Evolutionary conservation across 2,797 vertebrate species (phyloP), one percentile per base, ranked within the genome.

Genomic region (Leptodactylus fallax): DNA sequence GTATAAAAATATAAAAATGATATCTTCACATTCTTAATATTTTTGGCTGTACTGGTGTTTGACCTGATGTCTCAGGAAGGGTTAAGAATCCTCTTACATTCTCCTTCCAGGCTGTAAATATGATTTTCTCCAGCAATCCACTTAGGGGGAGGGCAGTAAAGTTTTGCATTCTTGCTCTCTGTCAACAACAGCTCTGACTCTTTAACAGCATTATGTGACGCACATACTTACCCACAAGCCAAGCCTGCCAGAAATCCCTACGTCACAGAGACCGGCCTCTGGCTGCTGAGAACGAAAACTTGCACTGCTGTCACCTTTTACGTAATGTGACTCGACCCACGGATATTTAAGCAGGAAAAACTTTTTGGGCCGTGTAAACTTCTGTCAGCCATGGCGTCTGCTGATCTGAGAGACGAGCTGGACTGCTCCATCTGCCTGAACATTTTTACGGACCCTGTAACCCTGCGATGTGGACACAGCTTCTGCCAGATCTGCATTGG

Each of bases 381-480:
- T 72, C 36, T 47, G 13, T 8, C 45, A 6, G 21, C 47, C 47
- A 77, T 77, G 72, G 72, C 72, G 47, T 53, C 21, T 23, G 72
- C 72, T 14, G 72, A 77, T 13, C 21, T 77, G 47, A 77, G 47
- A 8, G 72, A 77, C 21, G 72, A 77, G 12, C 21, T 77, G 19
- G 47, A 77, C 47, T 77, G 72, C 45, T 77, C 72, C 49, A 77
- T 77, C 72, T 77, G 72, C 11, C 72, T 77, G 72, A 77, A 23
- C 49, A 12, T 77, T 7, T 77, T 77, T 23, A 23, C 21, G 0
- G 72, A 77, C 49, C 72, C 72, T 0, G 72, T 77, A 2, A 77
- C 72, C 72, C n/a, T 77, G 72, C 51, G 49, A 23, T 77, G 72
- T 49, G 72, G 72, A 77, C 72, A 77, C 72, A 77, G 21, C 72